phyloP scores from a whole-genome alignment of 2,113 vertebrate genomes.

The Hippoglossus stenolepis region DNA sequence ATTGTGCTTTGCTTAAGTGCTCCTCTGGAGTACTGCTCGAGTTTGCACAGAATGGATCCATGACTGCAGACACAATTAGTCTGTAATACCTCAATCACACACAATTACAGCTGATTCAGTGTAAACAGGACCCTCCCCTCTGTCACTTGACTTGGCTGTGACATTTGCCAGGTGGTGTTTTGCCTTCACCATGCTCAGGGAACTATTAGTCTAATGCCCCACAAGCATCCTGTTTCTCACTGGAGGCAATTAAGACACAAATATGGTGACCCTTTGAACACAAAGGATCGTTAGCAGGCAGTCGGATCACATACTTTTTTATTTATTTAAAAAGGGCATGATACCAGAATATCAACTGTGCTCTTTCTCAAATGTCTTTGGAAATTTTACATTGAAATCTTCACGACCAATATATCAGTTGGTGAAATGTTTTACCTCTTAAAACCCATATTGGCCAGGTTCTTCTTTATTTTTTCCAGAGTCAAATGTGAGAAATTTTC shows the following conservation, averaged over 20 bases:
- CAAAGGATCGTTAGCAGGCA: background rate
- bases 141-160: constrained; percentile 72
- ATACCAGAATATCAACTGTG: background rate
- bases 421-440: too few relatives aligned
- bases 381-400: background rate
- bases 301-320: background rate
- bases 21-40: constrained; percentile 55
- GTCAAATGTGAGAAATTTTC: too few relatives aligned
- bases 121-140: constrained; percentile 64
- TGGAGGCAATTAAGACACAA: constrained; percentile 42
- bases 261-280: constrained; percentile 8
- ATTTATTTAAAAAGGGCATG: background rate
- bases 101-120: constrained; percentile 77
- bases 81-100: constrained; percentile 77
- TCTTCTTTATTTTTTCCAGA: too few relatives aligned
- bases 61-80: constrained; percentile 66
- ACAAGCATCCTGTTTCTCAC: constrained; percentile 66
- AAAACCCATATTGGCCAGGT: too few relatives aligned
- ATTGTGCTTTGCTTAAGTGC: constrained; percentile 61
- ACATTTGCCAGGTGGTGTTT: constrained; percentile 80
- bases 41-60: constrained; percentile 57
- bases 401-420: too few relatives aligned
- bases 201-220: constrained; percentile 67
- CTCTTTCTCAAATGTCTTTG: background rate
- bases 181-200: constrained; percentile 48